Evolutionary conservation across 2,888 invertebrate species (phyloP), one percentile per base, ranked within the genome.

Genomic region (Erebia ligea): DNA sequence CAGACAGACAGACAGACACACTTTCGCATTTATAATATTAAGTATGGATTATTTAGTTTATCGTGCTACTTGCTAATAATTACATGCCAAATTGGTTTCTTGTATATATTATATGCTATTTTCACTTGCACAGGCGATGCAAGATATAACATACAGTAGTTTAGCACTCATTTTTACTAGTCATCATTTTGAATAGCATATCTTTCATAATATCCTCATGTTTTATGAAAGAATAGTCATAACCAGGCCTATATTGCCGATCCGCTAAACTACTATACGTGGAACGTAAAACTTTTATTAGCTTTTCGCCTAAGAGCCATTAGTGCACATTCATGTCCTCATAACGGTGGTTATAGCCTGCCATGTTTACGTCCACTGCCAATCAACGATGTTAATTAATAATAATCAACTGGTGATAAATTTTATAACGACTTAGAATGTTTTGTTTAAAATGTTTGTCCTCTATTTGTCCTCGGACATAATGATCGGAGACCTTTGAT

Each of bases 211-310:
- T 54, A 65, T 54, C 25, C 56, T 45, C 45, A 13, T 68, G 52
- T 68, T 40, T 68, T 61, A 48, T 66, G 42, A 61, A 66, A 61
- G 56, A 65, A 65, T 56, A 61, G 56, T 40, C 45, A 61, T 57
- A 50, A 61, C 56, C 25, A 42, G 58, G 61, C 66, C 54, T 57
- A 45, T 70, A 63, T 62, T 63, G 72, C 75, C 83, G 83, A 85
- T 82, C 82, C 81, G 70, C 75, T 76, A 75, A 80, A 77, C 79
- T 74, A 79, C 74, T 84, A 81, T 34, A 34, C 81, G 84, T 75
- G 73, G 74, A 77, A 80, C 81, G 81, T 88, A 84, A 86, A 86
- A 80, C 74, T 84, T 87, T 88, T 86, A 89, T 86, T 82, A 81
- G 79, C 78, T 82, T 87, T 84, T 82, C 82, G 80, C 81, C 45